Conservation (phyloP, 2,797 vertebrate species). For the Peromyscus melanophrys region DNA sequence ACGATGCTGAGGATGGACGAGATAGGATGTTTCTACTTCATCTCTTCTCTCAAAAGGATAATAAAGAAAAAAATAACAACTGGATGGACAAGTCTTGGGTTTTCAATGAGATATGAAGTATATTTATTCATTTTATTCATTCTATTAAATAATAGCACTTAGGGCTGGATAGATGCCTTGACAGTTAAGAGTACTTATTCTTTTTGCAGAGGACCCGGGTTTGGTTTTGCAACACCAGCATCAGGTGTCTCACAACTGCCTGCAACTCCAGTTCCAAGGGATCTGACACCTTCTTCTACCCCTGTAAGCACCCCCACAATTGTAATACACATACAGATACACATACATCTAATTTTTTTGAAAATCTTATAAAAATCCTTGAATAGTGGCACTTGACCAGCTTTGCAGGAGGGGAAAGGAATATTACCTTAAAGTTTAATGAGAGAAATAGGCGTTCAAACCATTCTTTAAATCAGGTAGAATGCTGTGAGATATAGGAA, state of each 20-base stretch:
- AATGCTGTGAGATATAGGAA: not conserved
- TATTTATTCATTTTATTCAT: not conserved
- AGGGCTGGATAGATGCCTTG: not conserved
- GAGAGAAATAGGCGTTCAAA: not conserved
- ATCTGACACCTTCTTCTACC: not conserved
- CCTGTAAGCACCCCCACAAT: not conserved
- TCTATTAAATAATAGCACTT: not conserved
- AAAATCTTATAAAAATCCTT: not conserved
- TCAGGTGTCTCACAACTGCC: not conserved
- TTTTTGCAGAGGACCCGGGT: not conserved
- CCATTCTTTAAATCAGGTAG: conserved; percentile 19
- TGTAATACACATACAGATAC: not conserved
- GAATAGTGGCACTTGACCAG: not conserved
- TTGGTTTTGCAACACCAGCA: not conserved
- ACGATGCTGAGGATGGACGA: conserved; percentile 44
- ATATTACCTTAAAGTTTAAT: conserved; percentile 44
- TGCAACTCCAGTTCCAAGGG: not conserved
- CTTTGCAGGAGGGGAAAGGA: not conserved
- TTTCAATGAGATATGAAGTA: not conserved
- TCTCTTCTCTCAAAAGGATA: conserved; percentile 25
- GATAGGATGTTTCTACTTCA: not conserved
- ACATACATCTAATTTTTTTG: not conserved
- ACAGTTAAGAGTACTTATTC: not conserved
- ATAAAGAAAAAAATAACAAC: not conserved
- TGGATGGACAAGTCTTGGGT: not conserved